Conservation (phyloP, 2,888 invertebrate species). For the Platycnemis pennipes region DNA sequence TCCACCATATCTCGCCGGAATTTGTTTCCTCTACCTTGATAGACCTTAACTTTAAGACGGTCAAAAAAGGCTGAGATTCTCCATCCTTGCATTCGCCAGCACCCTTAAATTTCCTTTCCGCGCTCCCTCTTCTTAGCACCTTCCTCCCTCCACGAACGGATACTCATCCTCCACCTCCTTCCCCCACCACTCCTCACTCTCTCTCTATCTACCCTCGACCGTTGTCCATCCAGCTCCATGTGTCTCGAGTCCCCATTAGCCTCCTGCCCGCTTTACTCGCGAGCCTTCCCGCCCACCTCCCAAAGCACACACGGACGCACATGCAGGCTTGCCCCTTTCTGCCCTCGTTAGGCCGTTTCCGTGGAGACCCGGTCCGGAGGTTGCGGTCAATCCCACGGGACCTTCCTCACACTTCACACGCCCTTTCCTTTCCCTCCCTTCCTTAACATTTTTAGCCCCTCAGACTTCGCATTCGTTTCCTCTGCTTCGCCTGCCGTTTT, state of each 20-base stretch:
- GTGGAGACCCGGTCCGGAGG: neutral
- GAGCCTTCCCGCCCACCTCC: neutral
- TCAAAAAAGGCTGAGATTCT: too few species aligned
- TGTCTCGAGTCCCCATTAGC: neutral
- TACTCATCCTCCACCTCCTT: neutral
- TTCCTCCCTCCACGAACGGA: neutral
- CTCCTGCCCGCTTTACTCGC: neutral
- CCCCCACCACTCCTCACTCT: neutral
- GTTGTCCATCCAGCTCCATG: neutral
- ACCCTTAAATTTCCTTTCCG: neutral
- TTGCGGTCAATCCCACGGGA: conserved; percentile 26
- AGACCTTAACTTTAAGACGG: too few species aligned
- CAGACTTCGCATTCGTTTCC: neutral
- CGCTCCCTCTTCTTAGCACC: neutral
- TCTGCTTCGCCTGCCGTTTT: neutral
- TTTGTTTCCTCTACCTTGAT: too few species aligned
- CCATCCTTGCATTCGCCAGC: conserved; percentile 13
- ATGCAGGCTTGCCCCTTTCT: neutral
- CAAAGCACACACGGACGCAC: neutral
- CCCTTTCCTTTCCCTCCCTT: neutral
- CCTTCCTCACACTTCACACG: neutral
- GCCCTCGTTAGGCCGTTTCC: conserved; percentile 46
- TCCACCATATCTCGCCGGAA: too few species aligned
- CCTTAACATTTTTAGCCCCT: neutral
- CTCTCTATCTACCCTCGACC: neutral